These are phyloP conservation scores for Latrodectus geometricus DNA, from an alignment of 1,140 invertebrate species.

Conservation along the genomic window DNA sequence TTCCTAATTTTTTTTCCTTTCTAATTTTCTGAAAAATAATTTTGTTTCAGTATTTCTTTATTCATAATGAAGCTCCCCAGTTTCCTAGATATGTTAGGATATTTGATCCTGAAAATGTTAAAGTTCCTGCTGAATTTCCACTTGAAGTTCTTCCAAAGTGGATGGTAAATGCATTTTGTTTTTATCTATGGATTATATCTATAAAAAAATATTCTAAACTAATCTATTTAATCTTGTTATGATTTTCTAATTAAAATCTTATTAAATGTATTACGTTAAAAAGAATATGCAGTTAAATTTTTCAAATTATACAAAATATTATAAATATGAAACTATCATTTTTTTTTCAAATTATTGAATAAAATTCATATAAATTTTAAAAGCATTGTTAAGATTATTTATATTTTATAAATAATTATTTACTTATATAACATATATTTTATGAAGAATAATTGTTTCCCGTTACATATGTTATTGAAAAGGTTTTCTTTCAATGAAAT, in stretches of 20 bases:
- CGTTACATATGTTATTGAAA: too few species aligned
- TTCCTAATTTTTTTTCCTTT: neutral
- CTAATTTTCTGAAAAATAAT: neutral
- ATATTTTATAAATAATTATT: too few species aligned
- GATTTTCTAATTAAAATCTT: neutral
- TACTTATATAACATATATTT: too few species aligned
- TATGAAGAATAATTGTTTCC: too few species aligned
- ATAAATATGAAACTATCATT: neutral
- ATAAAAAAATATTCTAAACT: neutral
- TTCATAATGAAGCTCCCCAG: constrained; percentile 54
- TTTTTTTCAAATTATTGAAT: neutral
- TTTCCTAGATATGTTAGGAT: constrained; percentile 36
- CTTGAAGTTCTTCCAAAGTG: constrained; percentile 58
- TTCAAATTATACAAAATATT: neutral
- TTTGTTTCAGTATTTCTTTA: constrained; percentile 60
- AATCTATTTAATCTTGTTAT: neutral
- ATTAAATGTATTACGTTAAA: neutral
- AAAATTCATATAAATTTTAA: too few species aligned
- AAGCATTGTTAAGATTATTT: too few species aligned
- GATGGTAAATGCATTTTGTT: constrained; percentile 13
- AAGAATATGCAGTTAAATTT: neutral
- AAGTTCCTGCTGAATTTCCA: constrained; percentile 45
- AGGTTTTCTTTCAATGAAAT: too few species aligned
- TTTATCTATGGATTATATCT: neutral
- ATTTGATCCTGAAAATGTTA: constrained; percentile 58